A percentile compares a stretch with the other conserved stretches of the same genome.
Evolutionary conservation across 2,797 vertebrate species (phyloP).

Genomic region (Tangara arthus): DNA sequence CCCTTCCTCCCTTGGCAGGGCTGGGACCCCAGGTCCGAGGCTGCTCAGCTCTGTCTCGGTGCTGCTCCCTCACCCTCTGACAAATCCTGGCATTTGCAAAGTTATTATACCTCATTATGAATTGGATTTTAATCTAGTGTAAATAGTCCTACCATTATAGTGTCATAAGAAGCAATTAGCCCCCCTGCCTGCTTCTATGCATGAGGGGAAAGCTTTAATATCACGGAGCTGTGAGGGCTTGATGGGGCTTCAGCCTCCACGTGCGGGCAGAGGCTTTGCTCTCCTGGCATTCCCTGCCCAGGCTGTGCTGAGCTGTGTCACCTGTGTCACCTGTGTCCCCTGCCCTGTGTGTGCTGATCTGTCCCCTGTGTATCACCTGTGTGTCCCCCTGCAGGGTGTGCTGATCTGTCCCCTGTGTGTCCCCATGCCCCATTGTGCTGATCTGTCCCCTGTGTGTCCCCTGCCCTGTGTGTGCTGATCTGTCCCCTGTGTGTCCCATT

Average conservation of each 20-base stretch:
- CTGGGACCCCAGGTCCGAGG: not conserved
- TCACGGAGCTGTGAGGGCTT: slow-evolving; percentile 25
- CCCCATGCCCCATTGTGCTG: not conserved
- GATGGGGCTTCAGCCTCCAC: slow-evolving; percentile 34
- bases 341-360: no score
- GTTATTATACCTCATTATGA: slow-evolving; percentile 69
- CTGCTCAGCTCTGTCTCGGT: not conserved
- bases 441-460: not conserved
- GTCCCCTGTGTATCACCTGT: not conserved
- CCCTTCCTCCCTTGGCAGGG: accelerated
- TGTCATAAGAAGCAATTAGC: slow-evolving; percentile 77
- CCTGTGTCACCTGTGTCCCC: no score
- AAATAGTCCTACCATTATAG: slow-evolving; percentile 77
- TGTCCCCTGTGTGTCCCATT: not conserved
- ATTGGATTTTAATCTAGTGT: slow-evolving; percentile 79
- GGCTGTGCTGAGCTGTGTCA: no score
- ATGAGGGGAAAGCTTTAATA: slow-evolving; percentile 60
- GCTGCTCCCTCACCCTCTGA: slow-evolving; percentile 27
- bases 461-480: no score
- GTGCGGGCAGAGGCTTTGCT: not conserved
- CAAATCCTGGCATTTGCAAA: slow-evolving; percentile 56
- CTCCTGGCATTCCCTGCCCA: not conserved
- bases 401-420: not conserved
- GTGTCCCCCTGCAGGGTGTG: no score
- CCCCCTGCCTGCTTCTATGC: slow-evolving; percentile 62